These are phyloP conservation scores for Cheilosia soror DNA, from an alignment of 2,888 invertebrate genomes.

Conservation along the genomic window DNA sequence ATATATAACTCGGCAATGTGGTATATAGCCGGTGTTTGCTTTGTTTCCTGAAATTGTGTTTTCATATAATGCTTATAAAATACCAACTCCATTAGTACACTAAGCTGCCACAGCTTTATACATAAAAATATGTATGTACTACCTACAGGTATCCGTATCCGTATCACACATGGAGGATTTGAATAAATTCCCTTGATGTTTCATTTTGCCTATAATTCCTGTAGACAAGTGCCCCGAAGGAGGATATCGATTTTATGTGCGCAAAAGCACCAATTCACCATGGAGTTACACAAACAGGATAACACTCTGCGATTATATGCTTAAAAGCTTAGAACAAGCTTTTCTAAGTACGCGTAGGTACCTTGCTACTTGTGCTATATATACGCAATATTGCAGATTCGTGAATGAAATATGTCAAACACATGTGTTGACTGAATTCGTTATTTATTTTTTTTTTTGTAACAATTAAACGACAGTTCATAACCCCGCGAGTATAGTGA, in stretches of 20 bases:
- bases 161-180: background rate
- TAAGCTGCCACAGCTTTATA: background rate
- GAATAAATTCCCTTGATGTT: background rate
- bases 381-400: constrained; percentile 1
- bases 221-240: constrained; percentile 51
- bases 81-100: background rate
- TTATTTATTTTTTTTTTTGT: constrained; percentile 31
- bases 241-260: constrained; percentile 65
- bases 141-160: too few species aligned
- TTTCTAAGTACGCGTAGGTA: background rate
- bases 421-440: constrained; percentile 22
- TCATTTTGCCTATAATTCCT: constrained; percentile 33
- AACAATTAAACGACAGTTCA: constrained; percentile 67
- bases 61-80: background rate
- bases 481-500: constrained; percentile 70
- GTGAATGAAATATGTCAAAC: constrained; percentile 70
- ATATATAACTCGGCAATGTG: background rate
- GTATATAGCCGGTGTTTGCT: background rate
- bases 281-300: constrained; percentile 49
- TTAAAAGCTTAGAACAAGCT: constrained; percentile 60
- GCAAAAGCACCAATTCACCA: constrained; percentile 35
- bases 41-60: background rate
- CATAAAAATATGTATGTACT: too few species aligned
- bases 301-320: constrained; percentile 39
- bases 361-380: background rate